Evolutionary conservation across 1,140 invertebrate species (phyloP).

Genomic region (Diorhabda sublineata): DNA sequence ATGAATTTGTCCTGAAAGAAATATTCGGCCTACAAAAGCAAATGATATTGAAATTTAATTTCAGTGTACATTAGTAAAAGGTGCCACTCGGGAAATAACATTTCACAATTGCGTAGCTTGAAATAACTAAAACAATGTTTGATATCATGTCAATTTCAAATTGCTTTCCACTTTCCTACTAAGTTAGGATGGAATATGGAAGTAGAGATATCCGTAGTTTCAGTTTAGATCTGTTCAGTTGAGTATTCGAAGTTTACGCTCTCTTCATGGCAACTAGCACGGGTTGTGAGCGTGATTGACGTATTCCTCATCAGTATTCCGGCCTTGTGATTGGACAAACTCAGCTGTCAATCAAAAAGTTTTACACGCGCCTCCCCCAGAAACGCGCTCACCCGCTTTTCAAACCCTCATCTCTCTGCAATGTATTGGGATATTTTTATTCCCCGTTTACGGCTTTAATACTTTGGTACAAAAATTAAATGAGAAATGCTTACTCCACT

Average conservation of each 20-base stretch:
- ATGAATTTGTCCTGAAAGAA: too few species aligned
- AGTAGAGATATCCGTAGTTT: constrained; percentile 3
- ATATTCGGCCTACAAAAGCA: too few species aligned
- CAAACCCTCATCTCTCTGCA: constrained; percentile 26
- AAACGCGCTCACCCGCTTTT: constrained; percentile 23
- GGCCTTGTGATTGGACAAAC: constrained; percentile 56
- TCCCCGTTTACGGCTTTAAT: constrained; percentile 41
- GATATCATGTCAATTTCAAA: too few species aligned
- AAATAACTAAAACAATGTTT: too few species aligned
- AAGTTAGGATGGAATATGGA: too few species aligned
- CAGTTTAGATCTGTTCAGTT: constrained; percentile 5
- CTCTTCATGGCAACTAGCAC: neutral
- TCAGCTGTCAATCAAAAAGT: constrained; percentile 58
- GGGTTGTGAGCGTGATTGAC: constrained; percentile 29
- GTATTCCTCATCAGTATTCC: constrained; percentile 60
- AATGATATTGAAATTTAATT: too few species aligned
- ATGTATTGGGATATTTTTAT: constrained; percentile 47
- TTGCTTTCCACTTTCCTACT: too few species aligned
- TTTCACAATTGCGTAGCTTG: too few species aligned
- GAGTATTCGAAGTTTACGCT: neutral
- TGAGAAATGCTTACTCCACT: constrained; percentile 37
- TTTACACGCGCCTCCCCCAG: constrained; percentile 37
- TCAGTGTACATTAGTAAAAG: too few species aligned
- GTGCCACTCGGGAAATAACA: too few species aligned
- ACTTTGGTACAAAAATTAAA: constrained; percentile 44